phyloP scores from a whole-genome alignment of 2,797 vertebrate species.

The Nannoperca obscura region DNA sequence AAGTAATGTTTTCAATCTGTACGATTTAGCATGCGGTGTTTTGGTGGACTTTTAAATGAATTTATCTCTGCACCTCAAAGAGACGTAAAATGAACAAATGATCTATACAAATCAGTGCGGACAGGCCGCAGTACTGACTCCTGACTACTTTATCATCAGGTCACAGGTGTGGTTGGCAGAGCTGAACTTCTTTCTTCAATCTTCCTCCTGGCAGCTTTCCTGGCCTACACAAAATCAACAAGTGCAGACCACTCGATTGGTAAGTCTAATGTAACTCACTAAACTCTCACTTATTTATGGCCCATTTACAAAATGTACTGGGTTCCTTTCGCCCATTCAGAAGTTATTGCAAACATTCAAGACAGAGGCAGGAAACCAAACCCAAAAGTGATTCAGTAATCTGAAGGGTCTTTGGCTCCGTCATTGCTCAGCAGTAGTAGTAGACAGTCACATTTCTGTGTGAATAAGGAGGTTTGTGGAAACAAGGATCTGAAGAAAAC shows the following conservation, averaged over 20 bases:
- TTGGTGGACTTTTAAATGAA: not conserved
- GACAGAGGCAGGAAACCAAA: not conserved
- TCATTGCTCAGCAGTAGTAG: not conserved
- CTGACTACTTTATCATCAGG: conserved; percentile 78
- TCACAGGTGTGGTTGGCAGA: conserved; percentile 97
- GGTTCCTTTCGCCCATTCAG: not conserved
- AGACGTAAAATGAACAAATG: not conserved
- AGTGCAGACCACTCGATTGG: conserved; percentile 93
- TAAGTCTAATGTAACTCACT: conserved; percentile 70
- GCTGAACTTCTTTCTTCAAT: conserved; percentile 98
- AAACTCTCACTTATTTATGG: not conserved
- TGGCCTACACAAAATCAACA: conserved; percentile 96
- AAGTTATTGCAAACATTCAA: not conserved
- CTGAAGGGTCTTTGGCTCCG: not conserved
- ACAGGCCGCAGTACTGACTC: not conserved
- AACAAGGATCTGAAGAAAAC: not conserved
- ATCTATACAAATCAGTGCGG: not conserved
- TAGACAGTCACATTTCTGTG: not conserved
- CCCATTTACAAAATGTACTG: not conserved
- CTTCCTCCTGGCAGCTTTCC: conserved; percentile 96
- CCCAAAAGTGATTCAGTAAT: not conserved
- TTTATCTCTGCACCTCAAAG: not conserved
- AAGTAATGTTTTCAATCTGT: not conserved
- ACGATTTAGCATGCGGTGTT: not conserved
- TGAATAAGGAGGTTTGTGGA: not conserved